Evolutionary conservation across 2,888 invertebrate species (phyloP).

Genomic region (Calliopum simillimum): DNA sequence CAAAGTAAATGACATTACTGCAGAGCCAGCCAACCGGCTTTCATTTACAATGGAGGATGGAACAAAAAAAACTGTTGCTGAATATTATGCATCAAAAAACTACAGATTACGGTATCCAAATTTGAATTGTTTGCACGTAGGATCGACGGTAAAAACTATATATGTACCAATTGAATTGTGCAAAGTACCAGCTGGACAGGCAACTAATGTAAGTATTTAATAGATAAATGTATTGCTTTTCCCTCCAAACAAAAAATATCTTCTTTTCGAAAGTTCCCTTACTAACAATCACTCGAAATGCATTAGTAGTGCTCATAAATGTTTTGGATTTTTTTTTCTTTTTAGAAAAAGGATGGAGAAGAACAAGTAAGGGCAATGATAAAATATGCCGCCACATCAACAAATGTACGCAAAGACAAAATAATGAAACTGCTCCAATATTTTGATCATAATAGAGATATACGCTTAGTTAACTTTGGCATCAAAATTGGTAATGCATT

Average conservation of each 20-base stretch:
- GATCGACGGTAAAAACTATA: conserved; percentile 74
- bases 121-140: conserved; percentile 89
- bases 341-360: conserved; percentile 78
- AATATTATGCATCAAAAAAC: conserved; percentile 56
- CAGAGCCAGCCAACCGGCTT: conserved; percentile 58
- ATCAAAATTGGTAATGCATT: conserved; percentile 81
- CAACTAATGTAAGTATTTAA: conserved; percentile 65
- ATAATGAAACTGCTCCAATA: conserved; percentile 72
- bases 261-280: background rate
- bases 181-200: conserved; percentile 83
- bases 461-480: conserved; percentile 83
- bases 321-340: conserved; percentile 12
- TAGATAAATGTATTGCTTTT: background rate
- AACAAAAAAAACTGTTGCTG: conserved; percentile 64
- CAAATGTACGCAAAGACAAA: conserved; percentile 80
- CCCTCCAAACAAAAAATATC: background rate
- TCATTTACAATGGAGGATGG: conserved; percentile 61
- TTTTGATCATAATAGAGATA: conserved; percentile 59
- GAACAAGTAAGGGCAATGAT: conserved; percentile 90
- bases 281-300: background rate
- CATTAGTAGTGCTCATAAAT: no score
- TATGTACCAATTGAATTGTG: conserved; percentile 88
- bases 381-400: conserved; percentile 83
- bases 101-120: conserved; percentile 72
- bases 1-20: conserved; percentile 52